Base-by-base conservation (phyloP, 1,140 invertebrate species). In the Zaprionus ornatus region DNA sequence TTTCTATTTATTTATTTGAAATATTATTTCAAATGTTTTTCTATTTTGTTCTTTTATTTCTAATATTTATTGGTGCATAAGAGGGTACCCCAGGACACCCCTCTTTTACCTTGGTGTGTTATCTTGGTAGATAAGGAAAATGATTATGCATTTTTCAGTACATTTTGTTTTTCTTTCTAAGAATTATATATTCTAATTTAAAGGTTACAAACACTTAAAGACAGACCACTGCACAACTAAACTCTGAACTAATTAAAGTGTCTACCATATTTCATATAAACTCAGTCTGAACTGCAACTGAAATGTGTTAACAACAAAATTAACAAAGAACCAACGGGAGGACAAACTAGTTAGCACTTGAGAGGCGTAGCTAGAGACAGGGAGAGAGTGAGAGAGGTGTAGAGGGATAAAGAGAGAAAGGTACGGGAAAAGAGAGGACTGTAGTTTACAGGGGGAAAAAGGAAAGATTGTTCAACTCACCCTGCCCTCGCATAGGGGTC, bases 291-390 rank as follows among this genome's bases (percentile, higher is more conserved):
- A n/a, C n/a, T 65, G 61, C 48, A 29, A 35, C 35, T n/a, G 27
- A 64, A 21, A 50, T 56, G 66, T 69, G 80, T 65, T 77, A 87
- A 77, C 62, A 35, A 64, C 57, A 70, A 37, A 55, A 17, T 61
- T 50, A 61, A 66, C 54, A 75, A 67, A 63, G 21, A 61, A 62
- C 32, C 21, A 50, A 37, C 42, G 42, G 61, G 67, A 84, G 82
- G 81, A 66, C 67, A 63, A 78, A 74, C 67, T 82, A 25, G 75
- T 86, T 88, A 87, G 67, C 84, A 78, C 40, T 62, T 67, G 74
- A 23, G 23, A 19, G 54, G 64, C 13, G 54, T n/a, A 35, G 5
- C 23, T 5, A n/a, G n/a, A 29, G 25, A 17, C 3, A 27, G 13
- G 50, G 21, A n/a, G 23, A 13, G 10, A 15, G 40, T n/a, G 40